A percentile compares a stretch with the other conserved stretches of the same genome.
These are phyloP conservation scores for Drosophila pectinifera DNA, from an alignment of 1,140 invertebrate species.

Conservation along the genomic window DNA sequence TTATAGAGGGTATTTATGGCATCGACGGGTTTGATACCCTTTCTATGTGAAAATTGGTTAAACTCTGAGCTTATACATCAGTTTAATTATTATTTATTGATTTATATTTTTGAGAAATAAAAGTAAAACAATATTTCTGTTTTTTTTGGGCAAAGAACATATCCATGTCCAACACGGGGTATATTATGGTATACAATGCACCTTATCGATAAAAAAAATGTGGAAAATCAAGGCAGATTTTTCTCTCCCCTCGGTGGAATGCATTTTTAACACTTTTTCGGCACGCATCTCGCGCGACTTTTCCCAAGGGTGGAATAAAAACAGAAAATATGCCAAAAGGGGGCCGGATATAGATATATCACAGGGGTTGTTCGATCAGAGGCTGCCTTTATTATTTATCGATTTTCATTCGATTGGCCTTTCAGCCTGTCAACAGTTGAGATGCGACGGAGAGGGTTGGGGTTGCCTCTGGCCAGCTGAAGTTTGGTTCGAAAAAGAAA, in stretches of 20 bases:
- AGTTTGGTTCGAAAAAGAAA: background rate
- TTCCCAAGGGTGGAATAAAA: slow-evolving; percentile 49
- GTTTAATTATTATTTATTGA: background rate
- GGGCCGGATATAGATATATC: slow-evolving; percentile 1
- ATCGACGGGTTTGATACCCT: slow-evolving; percentile 11
- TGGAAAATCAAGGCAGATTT: slow-evolving; percentile 46
- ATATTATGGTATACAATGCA: background rate
- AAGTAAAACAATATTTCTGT: background rate
- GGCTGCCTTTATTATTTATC: slow-evolving; percentile 73
- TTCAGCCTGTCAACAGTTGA: slow-evolving; percentile 62
- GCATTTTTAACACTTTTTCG: slow-evolving; percentile 57
- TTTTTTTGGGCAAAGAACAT: background rate
- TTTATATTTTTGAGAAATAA: too few species aligned
- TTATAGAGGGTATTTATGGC: background rate
- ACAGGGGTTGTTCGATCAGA: slow-evolving; percentile 40
- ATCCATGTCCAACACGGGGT: background rate
- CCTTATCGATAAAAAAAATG: background rate
- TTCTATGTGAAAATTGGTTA: background rate
- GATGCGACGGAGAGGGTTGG: background rate
- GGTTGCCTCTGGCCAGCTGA: slow-evolving; percentile 4
- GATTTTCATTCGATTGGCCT: slow-evolving; percentile 76
- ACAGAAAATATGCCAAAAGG: background rate
- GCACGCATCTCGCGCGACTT: slow-evolving; percentile 34
- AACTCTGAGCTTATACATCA: background rate
- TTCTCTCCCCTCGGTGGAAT: slow-evolving; percentile 6